These are phyloP conservation scores for Apamea sordens DNA, from an alignment of 2,888 invertebrate species.

Conservation along the genomic window DNA sequence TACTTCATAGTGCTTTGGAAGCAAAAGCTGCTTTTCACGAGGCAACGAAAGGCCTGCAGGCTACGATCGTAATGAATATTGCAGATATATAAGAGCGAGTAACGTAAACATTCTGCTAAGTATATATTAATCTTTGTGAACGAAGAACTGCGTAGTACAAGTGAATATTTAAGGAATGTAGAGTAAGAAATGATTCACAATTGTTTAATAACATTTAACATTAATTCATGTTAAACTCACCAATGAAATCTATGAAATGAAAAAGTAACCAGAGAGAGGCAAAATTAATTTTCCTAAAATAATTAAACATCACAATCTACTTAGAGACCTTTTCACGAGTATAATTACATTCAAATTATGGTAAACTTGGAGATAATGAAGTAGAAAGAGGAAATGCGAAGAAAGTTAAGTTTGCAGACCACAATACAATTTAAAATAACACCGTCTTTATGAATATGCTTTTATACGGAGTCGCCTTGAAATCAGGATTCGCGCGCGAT, in stretches of 20 bases:
- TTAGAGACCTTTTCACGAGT: slow-evolving; percentile 57
- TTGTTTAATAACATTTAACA: neutral
- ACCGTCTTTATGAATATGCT: slow-evolving; percentile 26
- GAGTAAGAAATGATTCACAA: neutral
- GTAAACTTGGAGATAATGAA: slow-evolving; percentile 61
- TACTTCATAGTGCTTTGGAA: slow-evolving; percentile 67
- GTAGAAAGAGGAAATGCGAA: slow-evolving; percentile 55
- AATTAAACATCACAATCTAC: slow-evolving; percentile 65
- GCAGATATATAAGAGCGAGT: slow-evolving; percentile 50
- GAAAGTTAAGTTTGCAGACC: slow-evolving; percentile 46
- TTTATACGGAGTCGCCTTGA: slow-evolving; percentile 23
- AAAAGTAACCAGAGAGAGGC: slow-evolving; percentile 21
- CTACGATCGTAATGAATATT: slow-evolving; percentile 64
- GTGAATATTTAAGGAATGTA: slow-evolving; percentile 1
- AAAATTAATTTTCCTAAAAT: slow-evolving; percentile 53
- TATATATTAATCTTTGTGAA: neutral
- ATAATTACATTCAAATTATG: slow-evolving; percentile 67
- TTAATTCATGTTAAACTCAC: slow-evolving; percentile 11
- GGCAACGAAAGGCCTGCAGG: slow-evolving; percentile 63
- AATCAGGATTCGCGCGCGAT: slow-evolving; percentile 33
- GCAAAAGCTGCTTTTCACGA: slow-evolving; percentile 68
- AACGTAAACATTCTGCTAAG: neutral
- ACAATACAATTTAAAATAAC: slow-evolving; percentile 55
- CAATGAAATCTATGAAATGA: slow-evolving; percentile 23
- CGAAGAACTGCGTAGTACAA: neutral